A percentile compares a stretch with the other conserved stretches of the same genome.
Conservation (phyloP, 2,888 invertebrate species). For the Ormyrus thymus region DNA sequence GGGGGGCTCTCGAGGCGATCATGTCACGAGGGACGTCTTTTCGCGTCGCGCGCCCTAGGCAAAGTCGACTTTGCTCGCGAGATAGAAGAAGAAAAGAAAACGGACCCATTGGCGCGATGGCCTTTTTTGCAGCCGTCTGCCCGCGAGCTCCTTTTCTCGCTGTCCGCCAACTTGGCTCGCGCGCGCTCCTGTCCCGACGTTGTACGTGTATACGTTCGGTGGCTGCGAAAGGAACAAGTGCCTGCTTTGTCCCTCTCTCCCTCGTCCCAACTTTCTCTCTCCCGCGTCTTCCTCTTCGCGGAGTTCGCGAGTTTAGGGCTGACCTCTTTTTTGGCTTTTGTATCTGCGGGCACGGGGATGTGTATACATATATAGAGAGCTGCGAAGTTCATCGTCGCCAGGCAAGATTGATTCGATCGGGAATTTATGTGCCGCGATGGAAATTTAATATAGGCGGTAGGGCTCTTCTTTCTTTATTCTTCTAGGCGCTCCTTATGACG, state of each 20-base stretch:
- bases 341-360: slow-evolving; percentile 1
- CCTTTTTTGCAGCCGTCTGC: neutral
- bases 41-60: neutral
- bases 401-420: slow-evolving; percentile 39
- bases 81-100: neutral
- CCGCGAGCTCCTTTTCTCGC: neutral
- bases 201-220: neutral
- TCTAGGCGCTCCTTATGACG: neutral
- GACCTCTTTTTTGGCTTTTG: slow-evolving; percentile 49
- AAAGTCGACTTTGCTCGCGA: no score
- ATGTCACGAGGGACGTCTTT: neutral
- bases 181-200: no score
- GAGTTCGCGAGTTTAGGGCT: slow-evolving; percentile 30
- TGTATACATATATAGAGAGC: neutral
- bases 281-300: neutral
- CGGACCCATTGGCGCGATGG: slow-evolving; percentile 12
- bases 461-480: neutral
- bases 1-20: slow-evolving; percentile 12
- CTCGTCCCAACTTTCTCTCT: neutral
- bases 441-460: slow-evolving; percentile 29
- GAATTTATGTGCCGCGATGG: slow-evolving; percentile 19
- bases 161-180: neutral
- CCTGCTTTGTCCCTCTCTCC: slow-evolving; percentile 20
- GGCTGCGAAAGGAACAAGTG: slow-evolving; percentile 3
- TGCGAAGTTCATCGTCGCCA: slow-evolving; percentile 26